Evolutionary conservation across 2,888 invertebrate genomes (phyloP).

Genomic region (Lamellibrachia columna): DNA sequence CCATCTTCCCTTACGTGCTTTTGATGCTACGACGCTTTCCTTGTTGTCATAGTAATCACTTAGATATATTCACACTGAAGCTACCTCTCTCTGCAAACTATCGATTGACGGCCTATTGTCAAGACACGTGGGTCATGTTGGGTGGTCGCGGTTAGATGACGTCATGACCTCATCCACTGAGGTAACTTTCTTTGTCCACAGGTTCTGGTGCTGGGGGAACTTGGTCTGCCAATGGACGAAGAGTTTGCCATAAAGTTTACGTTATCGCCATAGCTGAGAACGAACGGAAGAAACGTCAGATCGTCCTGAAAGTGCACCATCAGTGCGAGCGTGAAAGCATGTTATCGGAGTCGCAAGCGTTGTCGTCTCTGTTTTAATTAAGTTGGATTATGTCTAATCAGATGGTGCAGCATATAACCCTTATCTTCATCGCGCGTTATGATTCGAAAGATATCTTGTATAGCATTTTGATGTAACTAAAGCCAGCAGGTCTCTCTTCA

Average conservation of each 20-base stretch:
- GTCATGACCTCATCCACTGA: background rate
- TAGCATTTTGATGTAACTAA: too few relatives aligned
- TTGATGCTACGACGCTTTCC: too few relatives aligned
- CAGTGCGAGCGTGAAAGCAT: background rate
- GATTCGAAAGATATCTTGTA: background rate
- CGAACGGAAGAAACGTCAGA: background rate
- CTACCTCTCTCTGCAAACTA: too few relatives aligned
- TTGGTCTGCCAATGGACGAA: constrained; percentile 3
- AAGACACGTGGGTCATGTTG: too few relatives aligned
- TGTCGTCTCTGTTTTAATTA: background rate
- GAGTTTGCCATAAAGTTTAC: background rate
- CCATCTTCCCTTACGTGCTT: too few relatives aligned
- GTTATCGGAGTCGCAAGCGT: background rate
- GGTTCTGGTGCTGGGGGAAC: background rate
- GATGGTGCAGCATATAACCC: background rate
- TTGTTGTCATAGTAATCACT: too few relatives aligned
- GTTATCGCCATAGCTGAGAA: background rate
- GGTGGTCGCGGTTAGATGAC: too few relatives aligned
- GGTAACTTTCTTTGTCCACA: background rate
- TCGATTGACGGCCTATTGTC: too few relatives aligned
- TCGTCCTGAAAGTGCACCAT: background rate
- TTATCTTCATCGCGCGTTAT: background rate
- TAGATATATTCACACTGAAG: too few relatives aligned
- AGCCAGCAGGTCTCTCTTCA: too few relatives aligned
- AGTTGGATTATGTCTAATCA: background rate